Base-by-base conservation (phyloP, 1,140 invertebrate species). In the Drosophila ohnishii region DNA sequence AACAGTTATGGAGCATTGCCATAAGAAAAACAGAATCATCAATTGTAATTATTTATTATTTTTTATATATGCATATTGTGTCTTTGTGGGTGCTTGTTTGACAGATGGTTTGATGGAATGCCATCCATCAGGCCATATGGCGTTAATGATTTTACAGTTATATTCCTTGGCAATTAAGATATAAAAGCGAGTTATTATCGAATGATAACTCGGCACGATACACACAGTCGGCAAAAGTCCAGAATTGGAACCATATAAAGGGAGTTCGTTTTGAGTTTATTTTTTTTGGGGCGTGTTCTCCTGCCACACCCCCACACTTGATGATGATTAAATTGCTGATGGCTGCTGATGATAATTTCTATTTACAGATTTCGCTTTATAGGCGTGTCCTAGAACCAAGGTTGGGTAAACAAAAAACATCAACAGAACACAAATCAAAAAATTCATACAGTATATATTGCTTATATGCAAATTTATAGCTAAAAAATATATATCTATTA, bases 341-440 rank as follows among this genome's bases (percentile, higher is more conserved):
- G 45, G 37, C 56, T 64, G 79, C 81, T 86, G 85, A 85, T 83
- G 69, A 78, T 80, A 66, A 84, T 88, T 88, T 86, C 83, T 86
- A 88, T 86, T 86, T 86, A 81, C 83, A 86, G 83, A 86, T 86
- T 79, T 79, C 71, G 63, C 72, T 82, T 79, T 65, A 75, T 80
- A 88, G 76, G 61, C 75, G 84, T 70, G 80, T 88, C 75, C 69
- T 86, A 88, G 81, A 64, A 73, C 62, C 70, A 75, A 74, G 71
- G 59, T 64, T 82, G 65, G 79, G 82, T 86, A 86, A 85, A 78
- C 63, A 51, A 61, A 14, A 48, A 59, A 69, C 22, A 48, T 39
- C n/a, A 65, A 47, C 28, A 66, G 60, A 57, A 25, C 67, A 57
- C 56, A 62, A 79, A 73, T 86, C 76, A 78, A 70, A 83, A 83